Evolutionary conservation across 2,888 invertebrate species (phyloP), one percentile per base, ranked within the genome.

Genomic region (Dynastes grantii): DNA sequence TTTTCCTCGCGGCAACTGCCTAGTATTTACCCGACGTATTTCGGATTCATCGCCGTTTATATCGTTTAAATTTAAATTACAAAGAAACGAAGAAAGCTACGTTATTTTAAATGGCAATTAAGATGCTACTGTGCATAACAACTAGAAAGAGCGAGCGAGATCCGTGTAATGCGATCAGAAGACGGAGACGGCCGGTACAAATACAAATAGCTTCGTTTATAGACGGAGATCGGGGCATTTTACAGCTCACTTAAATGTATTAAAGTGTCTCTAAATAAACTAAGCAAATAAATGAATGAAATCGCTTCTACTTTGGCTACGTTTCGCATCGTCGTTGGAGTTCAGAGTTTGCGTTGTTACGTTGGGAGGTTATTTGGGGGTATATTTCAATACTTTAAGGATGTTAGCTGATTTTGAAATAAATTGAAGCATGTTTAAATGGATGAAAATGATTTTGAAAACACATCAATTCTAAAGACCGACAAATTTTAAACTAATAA

Each of bases 31-130:
- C 68, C 68, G 71, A 71, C 76, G 76, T 79, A 79, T 79, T 79
- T 79, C 71, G 79, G 76, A 79, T 76, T 71, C 79, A 79, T 79
- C 79, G 70, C 68, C 79, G 77, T 76, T 81, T 81, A 81, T 81
- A 81, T 81, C 81, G 81, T 79, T 85, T 85, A 85, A 85, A 85
- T 85, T 85, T 85, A 85, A 85, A 85, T 84, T 84, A 84, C 84
- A 85, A 85, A 85, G 84, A 84, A 82, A 84, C 83, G 78, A 84
- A 83, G 82, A 82, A 77, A 80, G 81, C 81, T 81, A 82, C 82
- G 84, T 84, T 85, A 85, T 84, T 86, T 85, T 85, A 85, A 86
- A 86, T 85, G 85, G 85, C 85, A 86, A 86, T 86, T 86, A 86
- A 86, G 85, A 86, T 85, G 85, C 85, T 85, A 83, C 84, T 81